Conservation (phyloP, 2,888 invertebrate species). For the Abrostola triplasia region DNA sequence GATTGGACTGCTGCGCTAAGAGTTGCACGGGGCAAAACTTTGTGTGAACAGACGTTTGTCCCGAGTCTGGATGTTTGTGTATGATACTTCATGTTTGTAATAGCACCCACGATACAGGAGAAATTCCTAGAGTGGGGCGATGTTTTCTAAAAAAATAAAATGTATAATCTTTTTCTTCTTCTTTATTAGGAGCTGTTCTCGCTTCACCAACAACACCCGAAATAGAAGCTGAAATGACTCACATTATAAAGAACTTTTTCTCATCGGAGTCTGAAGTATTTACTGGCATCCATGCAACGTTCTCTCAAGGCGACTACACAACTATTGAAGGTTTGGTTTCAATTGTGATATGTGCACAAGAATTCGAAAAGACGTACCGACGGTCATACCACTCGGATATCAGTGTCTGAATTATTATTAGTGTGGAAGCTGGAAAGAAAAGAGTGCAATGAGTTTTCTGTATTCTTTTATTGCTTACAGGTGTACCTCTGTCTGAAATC, state of each 20-base stretch:
- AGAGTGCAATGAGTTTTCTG: neutral
- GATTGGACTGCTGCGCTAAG: no score
- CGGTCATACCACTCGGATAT: no score
- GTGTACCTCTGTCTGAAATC: conserved; percentile 33
- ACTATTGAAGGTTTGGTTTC: conserved; percentile 32
- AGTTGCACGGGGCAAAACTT: no score
- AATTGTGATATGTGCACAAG: conserved; percentile 7
- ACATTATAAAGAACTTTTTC: conserved; percentile 19
- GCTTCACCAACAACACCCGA: conserved; percentile 37
- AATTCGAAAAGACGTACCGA: no score
- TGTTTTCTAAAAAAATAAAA: no score
- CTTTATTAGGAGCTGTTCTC: conserved; percentile 33
- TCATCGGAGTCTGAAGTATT: conserved; percentile 13
- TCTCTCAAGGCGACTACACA: conserved; percentile 38
- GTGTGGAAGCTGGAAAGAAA: no score
- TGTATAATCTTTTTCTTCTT: neutral
- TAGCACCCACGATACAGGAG: no score
- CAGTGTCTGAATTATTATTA: no score
- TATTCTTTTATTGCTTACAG: conserved; percentile 25
- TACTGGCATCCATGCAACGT: conserved; percentile 43
- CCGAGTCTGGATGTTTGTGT: no score
- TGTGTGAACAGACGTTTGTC: no score
- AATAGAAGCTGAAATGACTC: conserved; percentile 22
- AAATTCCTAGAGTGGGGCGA: no score
- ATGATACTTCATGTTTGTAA: no score